Percentiles rank a stretch among this genome's conserved stretches.
phyloP scores from a whole-genome alignment of 2,888 invertebrate genomes.

The Poecilus cupreus region DNA sequence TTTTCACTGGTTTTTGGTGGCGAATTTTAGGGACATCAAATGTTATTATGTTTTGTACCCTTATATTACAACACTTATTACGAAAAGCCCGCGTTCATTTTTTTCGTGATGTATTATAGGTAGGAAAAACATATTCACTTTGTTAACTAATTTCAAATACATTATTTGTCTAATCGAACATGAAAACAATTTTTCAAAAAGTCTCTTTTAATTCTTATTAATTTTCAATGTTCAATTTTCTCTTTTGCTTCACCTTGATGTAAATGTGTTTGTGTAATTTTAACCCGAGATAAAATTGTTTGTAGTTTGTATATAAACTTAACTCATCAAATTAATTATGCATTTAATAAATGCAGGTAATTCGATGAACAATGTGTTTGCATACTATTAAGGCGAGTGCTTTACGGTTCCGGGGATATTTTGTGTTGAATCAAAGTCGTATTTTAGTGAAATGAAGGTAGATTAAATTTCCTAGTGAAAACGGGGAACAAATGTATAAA shows the following conservation, averaged over 20 bases:
- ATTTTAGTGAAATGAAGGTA: slow-evolving; percentile 32
- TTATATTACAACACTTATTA: too few species aligned
- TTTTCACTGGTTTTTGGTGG: background rate
- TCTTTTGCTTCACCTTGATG: background rate
- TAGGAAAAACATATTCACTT: too few species aligned
- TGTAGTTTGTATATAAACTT: background rate
- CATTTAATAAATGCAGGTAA: slow-evolving; percentile 20
- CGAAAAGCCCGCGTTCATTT: too few species aligned
- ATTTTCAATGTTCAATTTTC: background rate
- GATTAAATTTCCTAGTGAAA: slow-evolving; percentile 32
- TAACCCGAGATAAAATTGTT: background rate
- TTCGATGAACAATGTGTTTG: background rate
- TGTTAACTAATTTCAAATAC: too few species aligned
- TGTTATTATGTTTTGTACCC: background rate
- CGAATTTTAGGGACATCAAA: background rate
- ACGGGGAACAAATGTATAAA: slow-evolving; percentile 31
- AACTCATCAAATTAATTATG: slow-evolving; percentile 10
- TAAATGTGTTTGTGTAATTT: background rate
- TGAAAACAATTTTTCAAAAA: too few species aligned
- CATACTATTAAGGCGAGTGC: background rate
- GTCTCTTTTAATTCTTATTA: background rate
- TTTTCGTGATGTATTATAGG: too few species aligned
- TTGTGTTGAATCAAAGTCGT: background rate
- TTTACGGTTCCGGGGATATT: background rate
- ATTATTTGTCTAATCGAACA: too few species aligned